Evolutionary conservation across 2,113 vertebrate genomes (phyloP), one percentile per base, ranked within the genome.

Genomic region (Campylorhamphus procurvoides): DNA sequence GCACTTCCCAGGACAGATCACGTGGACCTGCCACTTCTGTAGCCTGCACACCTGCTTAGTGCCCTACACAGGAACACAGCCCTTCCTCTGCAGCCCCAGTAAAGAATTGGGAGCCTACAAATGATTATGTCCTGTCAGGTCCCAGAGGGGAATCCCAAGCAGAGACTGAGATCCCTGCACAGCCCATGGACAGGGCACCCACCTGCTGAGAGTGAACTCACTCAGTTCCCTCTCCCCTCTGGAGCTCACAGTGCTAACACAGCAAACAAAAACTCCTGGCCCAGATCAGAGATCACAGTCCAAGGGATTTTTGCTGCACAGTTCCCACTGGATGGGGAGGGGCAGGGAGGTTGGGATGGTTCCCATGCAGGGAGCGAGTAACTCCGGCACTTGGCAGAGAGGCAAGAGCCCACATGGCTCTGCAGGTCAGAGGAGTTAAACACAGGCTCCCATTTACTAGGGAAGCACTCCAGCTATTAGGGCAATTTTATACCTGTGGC

Each of bases 11-110:
- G 3, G 35, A 79, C 0, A 0, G 60, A 75, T 56, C 50, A 52
- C 37, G 67, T 4, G 4, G 37, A 47, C 52, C 44, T 33, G 3
- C 35, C 78, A 24, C 71, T 53, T 64, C 47, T 55, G n/a, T 11
- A 89, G 12, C 10, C 55, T 69, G 24, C n/a, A 77, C 3, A 1
- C 37, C 59, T 29, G 24, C 31, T 55, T 50, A 50, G 49, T 27
- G 49, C 7, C 66, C 55, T 27, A 50, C 9, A 35, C 47, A 49
- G 33, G 23, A 49, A 68, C 0, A 0, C 1, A 52, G 37, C n/a
- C 42, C 25, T 62, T 16, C n/a, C 18, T 67, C 44, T 66, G 47
- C 0, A 62, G 66, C 78, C 11, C 4, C 14, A 71, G 7, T 12
- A 53, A 49, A 67, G 42, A n/a, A 49, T 39, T 22, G 9, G 16